Evolutionary conservation across 2,797 vertebrate species (phyloP).

Genomic region (Parauchenoglanis punctatus): DNA sequence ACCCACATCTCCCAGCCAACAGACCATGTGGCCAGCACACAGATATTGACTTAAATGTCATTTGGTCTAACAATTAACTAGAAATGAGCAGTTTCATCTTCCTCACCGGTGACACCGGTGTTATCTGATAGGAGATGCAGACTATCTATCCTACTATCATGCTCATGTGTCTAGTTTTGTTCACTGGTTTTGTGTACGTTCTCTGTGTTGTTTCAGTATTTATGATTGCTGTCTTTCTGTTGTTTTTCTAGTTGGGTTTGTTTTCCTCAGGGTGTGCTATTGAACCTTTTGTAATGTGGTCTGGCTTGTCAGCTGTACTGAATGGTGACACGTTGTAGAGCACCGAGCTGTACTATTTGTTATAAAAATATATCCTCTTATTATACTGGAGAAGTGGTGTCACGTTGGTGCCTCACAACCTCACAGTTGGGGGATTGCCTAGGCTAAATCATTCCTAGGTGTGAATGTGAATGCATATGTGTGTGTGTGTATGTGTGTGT

Average conservation of each 20-base stretch:
- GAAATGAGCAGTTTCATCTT: constrained; percentile 44
- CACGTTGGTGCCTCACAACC: background rate
- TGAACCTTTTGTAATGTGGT: background rate
- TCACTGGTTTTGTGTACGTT: background rate
- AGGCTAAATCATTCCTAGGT: background rate
- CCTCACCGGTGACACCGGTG: constrained; percentile 36
- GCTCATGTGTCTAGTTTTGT: background rate
- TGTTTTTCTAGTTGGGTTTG: background rate
- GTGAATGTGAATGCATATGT: background rate
- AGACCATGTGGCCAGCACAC: constrained; percentile 50
- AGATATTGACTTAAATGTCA: constrained; percentile 62
- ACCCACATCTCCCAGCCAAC: constrained; percentile 41
- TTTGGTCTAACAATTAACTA: constrained; percentile 13
- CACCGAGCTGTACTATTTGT: background rate
- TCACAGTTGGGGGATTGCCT: background rate
- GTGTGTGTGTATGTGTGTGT: background rate
- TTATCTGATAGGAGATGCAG: constrained; percentile 38
- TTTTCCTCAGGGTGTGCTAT: background rate
- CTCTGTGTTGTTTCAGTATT: background rate
- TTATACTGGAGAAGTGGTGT: background rate
- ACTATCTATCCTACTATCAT: background rate
- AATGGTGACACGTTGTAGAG: background rate
- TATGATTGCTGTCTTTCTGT: background rate
- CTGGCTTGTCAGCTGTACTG: constrained; percentile 13
- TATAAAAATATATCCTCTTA: background rate